Evolutionary conservation across 2,113 vertebrate species (phyloP), one percentile per base, ranked within the genome.

Genomic region (Sylvia atricapilla): DNA sequence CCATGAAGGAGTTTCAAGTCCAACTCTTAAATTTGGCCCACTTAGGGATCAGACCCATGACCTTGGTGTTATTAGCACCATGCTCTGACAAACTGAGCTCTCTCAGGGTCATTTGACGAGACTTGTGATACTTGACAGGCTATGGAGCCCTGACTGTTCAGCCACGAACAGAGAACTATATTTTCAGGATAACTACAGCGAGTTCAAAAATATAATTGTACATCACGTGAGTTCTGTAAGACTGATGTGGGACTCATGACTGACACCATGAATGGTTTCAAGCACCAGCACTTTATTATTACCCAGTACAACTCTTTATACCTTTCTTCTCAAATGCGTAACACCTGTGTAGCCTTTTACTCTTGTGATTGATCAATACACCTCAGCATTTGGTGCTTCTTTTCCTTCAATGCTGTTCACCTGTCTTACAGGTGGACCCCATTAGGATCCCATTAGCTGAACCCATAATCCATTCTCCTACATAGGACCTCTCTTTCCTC

Each of bases 1-100:
- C 13, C 15, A 15, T 66, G 50, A 47, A n/a, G 30, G 24, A 24
- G 13, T 23, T 41, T n/a, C 50, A 28, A n/a, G n/a, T 41, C n/a
- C 19, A 41, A 0, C n/a, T 85, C 30, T 33, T 24, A 7, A 41
- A 10, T 8, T 8, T 25, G 20, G 20, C 8, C 43, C 8, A 13
- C 18, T 6, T 2, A 13, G 30, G 16, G 16, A 49, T 31, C 0
- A 0, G 23, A 24, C 3, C 15, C 50, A 41, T 10, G 30, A n/a
- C 20, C 13, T 20, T 58, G 35, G 10, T 58, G 35, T n/a, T 49
- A 39, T 33, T 13, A 16, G 2, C 19, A n/a, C 23, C 28, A 3
- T n/a, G 15, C 23, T 55, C 18, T 74, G 19, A 47, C 15, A 19
- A 39, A 2, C 30, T 30, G n/a, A n/a, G 19, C 23, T 85, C 70